A percentile compares a stretch with the other conserved stretches of the same genome.
These are phyloP conservation scores for Pycnomerus fuliginosus DNA, from an alignment of 2,888 invertebrate genomes.

Conservation along the genomic window DNA sequence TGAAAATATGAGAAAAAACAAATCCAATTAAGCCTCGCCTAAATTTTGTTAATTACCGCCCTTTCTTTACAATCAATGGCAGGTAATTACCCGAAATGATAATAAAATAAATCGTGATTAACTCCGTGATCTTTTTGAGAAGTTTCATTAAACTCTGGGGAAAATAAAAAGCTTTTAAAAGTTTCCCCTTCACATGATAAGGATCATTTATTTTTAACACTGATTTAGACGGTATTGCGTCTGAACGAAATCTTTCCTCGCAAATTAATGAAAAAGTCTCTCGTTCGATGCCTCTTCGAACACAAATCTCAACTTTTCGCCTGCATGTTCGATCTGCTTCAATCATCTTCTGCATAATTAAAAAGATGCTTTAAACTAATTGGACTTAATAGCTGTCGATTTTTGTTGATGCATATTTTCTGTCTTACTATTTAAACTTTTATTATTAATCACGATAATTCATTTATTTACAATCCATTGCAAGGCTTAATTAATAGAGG, in stretches of 20 bases:
- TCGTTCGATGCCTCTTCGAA: too few relatives aligned
- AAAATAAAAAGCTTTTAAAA: conserved; percentile 23
- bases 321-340: too few relatives aligned
- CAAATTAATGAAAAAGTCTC: conserved; percentile 11
- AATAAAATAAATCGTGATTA: conserved; percentile 21
- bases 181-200: conserved; percentile 22
- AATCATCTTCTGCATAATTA: too few relatives aligned
- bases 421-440: too few relatives aligned
- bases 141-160: conserved; percentile 20
- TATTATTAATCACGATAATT: too few relatives aligned
- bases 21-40: conserved; percentile 5
- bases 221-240: conserved; percentile 14
- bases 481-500: too few relatives aligned
- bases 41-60: conserved; percentile 2
- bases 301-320: too few relatives aligned
- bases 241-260: conserved; percentile 10
- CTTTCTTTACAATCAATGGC: conserved; percentile 1
- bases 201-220: conserved; percentile 22
- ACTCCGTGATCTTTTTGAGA: conserved; percentile 11
- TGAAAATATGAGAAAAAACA: conserved; percentile 3
- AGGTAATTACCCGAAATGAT: conserved; percentile 15
- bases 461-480: too few relatives aligned
- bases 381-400: too few relatives aligned
- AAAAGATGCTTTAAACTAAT: too few relatives aligned
- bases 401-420: too few relatives aligned